Evolutionary conservation across 2,113 vertebrate species (phyloP).

Genomic region (Apistogramma diplotaenia): DNA sequence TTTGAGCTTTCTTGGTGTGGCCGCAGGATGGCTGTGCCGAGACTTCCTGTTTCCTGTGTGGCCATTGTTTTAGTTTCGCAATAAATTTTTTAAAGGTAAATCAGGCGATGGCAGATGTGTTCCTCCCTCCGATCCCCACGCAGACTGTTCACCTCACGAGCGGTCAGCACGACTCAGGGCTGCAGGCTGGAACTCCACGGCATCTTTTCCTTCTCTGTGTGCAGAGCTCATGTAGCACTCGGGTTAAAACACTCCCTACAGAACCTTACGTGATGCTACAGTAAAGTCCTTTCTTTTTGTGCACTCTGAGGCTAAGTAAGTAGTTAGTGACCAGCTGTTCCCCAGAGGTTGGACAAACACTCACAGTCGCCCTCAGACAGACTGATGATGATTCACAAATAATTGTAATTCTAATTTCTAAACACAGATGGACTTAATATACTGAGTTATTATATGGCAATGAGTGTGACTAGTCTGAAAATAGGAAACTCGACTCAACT

Average conservation of each 20-base stretch:
- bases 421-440: neutral
- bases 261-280: neutral
- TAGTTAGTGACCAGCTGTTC: neutral
- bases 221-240: neutral
- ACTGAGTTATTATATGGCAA: rapidly evolving
- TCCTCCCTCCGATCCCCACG: neutral
- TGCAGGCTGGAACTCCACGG: neutral
- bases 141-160: neutral
- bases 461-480: neutral
- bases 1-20: neutral
- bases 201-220: neutral
- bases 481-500: neutral
- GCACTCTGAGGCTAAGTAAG: neutral
- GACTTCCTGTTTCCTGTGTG: neutral
- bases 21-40: neutral
- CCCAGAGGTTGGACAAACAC: neutral
- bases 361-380: neutral
- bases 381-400: neutral
- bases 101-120: neutral
- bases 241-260: too few relatives aligned
- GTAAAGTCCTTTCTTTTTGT: neutral
- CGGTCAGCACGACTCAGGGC: neutral
- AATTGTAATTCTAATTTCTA: rapidly evolving
- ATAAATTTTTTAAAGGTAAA: neutral
- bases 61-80: neutral